These are phyloP conservation scores for Chaetogeoica ovagalla DNA, from an alignment of 2,888 invertebrate species.

Conservation along the genomic window DNA sequence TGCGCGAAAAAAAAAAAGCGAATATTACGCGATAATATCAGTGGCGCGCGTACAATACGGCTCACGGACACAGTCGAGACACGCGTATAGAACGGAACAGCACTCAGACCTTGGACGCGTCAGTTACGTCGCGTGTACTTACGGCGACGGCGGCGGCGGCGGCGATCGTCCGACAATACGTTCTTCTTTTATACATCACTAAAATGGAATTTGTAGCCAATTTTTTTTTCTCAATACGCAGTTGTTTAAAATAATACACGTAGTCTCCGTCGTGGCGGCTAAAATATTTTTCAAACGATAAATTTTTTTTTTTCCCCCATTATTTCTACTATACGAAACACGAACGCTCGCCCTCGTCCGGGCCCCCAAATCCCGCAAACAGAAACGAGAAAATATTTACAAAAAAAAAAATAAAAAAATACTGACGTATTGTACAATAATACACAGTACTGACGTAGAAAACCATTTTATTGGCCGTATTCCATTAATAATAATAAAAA, in stretches of 20 bases:
- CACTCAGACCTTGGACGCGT: constrained; percentile 40
- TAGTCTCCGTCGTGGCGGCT: neutral
- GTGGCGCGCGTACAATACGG: neutral
- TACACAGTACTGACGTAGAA: constrained; percentile 6
- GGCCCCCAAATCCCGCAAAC: constrained; percentile 42
- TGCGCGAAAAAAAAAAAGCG: neutral
- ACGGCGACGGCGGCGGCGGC: neutral
- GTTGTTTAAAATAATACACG: neutral
- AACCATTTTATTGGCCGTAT: constrained; percentile 11
- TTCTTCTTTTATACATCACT: neutral
- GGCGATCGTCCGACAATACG: constrained; percentile 16
- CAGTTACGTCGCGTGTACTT: constrained; percentile 14
- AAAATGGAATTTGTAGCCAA: constrained; percentile 1
- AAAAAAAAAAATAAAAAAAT: constrained; percentile 1
- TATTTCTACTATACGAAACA: neutral
- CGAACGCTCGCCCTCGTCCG: constrained; percentile 22
- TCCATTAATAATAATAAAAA: constrained; percentile 2
- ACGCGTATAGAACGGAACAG: constrained; percentile 21
- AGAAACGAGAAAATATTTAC: constrained; percentile 12
- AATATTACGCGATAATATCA: constrained; percentile 28
- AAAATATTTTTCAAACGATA: constrained; percentile 13
- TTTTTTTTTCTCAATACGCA: constrained; percentile 25
- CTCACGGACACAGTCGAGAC: constrained; percentile 34
- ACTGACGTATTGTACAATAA: neutral
- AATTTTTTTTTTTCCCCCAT: neutral